These are phyloP conservation scores for Pollenia amentaria DNA, from an alignment of 2,888 invertebrate species.

Conservation along the genomic window DNA sequence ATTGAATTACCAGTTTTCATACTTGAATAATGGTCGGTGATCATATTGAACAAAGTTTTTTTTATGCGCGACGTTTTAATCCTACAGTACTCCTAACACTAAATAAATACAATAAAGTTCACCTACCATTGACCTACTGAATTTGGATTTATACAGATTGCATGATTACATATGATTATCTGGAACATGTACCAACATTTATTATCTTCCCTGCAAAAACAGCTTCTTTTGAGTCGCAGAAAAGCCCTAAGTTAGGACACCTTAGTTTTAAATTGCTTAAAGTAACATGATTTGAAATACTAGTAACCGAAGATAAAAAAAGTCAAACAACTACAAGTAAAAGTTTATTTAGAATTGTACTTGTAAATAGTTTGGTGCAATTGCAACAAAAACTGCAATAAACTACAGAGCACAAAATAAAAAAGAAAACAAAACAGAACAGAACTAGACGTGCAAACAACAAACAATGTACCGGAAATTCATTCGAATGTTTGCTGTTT, in stretches of 20 bases:
- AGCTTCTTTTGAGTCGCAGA: background rate
- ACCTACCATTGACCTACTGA: too few relatives aligned
- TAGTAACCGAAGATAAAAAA: constrained; percentile 30
- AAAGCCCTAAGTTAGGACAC: constrained; percentile 44
- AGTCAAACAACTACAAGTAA: constrained; percentile 72
- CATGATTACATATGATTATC: too few relatives aligned
- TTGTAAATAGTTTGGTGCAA: constrained; percentile 73
- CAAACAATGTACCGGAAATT: constrained; percentile 80
- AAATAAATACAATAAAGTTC: too few relatives aligned
- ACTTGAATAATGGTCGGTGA: too few relatives aligned
- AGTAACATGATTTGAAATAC: constrained; percentile 55
- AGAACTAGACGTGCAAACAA: constrained; percentile 73
- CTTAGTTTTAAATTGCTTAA: constrained; percentile 38
- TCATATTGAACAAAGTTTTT: too few relatives aligned
- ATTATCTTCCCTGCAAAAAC: too few relatives aligned
- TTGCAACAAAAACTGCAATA: constrained; percentile 72
- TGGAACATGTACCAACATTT: too few relatives aligned
- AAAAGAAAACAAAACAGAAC: constrained; percentile 34
- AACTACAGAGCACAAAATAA: constrained; percentile 38
- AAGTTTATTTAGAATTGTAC: constrained; percentile 66
- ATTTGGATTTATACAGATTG: too few relatives aligned
- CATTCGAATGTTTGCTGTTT: constrained; percentile 84
- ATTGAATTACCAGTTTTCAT: too few relatives aligned
- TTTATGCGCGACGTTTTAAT: too few relatives aligned
- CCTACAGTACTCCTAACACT: too few relatives aligned